Evolutionary conservation across 1,140 invertebrate genomes (phyloP).

Genomic region (Oryzaephilus surinamensis): DNA sequence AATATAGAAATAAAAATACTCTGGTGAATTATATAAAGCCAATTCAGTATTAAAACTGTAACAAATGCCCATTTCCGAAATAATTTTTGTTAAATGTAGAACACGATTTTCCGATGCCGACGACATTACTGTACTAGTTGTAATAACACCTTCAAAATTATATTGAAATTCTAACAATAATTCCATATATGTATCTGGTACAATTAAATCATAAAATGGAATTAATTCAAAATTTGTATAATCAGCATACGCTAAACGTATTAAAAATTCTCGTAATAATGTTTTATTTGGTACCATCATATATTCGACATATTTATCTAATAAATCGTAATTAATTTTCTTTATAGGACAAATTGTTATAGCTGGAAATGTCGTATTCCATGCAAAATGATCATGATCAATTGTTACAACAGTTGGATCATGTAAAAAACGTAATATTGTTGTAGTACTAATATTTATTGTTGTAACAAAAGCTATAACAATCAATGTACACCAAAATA

Average conservation of each 20-base stretch:
- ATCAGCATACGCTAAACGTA: constrained; percentile 43
- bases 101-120: constrained; percentile 19
- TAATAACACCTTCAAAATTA: constrained; percentile 40
- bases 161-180: constrained; percentile 43
- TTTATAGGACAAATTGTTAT: constrained; percentile 40
- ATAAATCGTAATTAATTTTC: constrained; percentile 23
- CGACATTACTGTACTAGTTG: no score
- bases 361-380: constrained; percentile 58
- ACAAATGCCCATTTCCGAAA: constrained; percentile 56
- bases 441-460: constrained; percentile 43
- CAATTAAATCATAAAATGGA: constrained; percentile 39
- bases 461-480: constrained; percentile 37
- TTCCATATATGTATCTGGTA: constrained; percentile 44
- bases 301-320: constrained; percentile 22
- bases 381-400: constrained; percentile 57
- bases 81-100: constrained; percentile 38
- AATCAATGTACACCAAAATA: constrained; percentile 40
- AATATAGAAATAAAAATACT: no score
- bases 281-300: constrained; percentile 39
- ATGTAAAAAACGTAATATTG: constrained; percentile 51
- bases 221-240: constrained; percentile 46
- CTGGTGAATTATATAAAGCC: constrained; percentile 48
- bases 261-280: constrained; percentile 41
- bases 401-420: constrained; percentile 61
- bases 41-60: constrained; percentile 53